Conservation (phyloP, 2,888 invertebrate genomes). For the Ormyrus labotus region DNA sequence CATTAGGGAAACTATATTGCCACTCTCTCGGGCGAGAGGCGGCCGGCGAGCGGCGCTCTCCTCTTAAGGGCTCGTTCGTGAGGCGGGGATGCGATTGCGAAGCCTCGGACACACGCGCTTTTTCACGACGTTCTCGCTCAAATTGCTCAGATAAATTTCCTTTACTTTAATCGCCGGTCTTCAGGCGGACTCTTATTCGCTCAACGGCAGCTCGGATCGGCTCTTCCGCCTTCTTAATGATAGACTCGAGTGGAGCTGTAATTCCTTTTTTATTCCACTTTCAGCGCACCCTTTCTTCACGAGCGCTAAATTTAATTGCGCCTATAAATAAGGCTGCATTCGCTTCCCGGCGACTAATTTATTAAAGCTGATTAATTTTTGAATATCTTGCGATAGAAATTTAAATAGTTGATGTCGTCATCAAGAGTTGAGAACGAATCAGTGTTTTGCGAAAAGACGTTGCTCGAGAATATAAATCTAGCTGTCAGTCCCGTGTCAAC, state of each 20-base stretch:
- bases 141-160: slow-evolving; percentile 75
- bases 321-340: slow-evolving; percentile 24
- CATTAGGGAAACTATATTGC: slow-evolving; percentile 76
- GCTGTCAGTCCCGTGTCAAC: slow-evolving; percentile 65
- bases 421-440: slow-evolving; percentile 28
- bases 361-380: not conserved
- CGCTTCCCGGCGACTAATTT: not conserved
- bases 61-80: slow-evolving; percentile 56
- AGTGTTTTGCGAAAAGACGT: slow-evolving; percentile 46
- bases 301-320: slow-evolving; percentile 21
- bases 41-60: too few species aligned
- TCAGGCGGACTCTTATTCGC: slow-evolving; percentile 37
- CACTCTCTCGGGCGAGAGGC: slow-evolving; percentile 63
- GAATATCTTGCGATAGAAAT: slow-evolving; percentile 6
- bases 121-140: slow-evolving; percentile 67
- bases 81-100: slow-evolving; percentile 56
- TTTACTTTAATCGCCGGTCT: slow-evolving; percentile 69
- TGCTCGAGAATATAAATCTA: slow-evolving; percentile 67
- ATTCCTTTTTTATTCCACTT: slow-evolving; percentile 35
- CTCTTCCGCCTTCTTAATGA: slow-evolving; percentile 35
- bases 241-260: slow-evolving; percentile 22
- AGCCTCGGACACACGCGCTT: slow-evolving; percentile 70
- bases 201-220: slow-evolving; percentile 44
- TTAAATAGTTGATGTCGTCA: not conserved
- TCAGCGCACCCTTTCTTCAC: not conserved